phyloP scores from a whole-genome alignment of 2,888 invertebrate species.

The Lacanobia oleracea region DNA sequence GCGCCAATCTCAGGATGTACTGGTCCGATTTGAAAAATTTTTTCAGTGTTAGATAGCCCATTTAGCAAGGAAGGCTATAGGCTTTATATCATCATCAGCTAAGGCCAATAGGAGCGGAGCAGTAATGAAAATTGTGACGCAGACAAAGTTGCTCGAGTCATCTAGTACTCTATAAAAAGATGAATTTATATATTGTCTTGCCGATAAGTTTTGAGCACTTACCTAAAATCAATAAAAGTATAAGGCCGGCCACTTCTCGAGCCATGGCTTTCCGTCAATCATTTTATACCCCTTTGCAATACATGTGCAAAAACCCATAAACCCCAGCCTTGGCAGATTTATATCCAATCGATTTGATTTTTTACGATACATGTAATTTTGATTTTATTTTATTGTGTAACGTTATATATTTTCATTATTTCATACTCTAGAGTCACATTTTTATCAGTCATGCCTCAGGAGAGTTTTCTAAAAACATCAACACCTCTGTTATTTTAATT shows the following conservation, averaged over 20 bases:
- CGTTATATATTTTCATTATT: constrained; percentile 34
- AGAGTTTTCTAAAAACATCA: background rate
- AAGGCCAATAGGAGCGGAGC: too few relatives aligned
- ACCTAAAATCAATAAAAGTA: constrained; percentile 57
- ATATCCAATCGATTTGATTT: constrained; percentile 56
- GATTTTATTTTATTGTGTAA: constrained; percentile 37
- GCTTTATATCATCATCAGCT: too few relatives aligned
- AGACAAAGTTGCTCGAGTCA: too few relatives aligned
- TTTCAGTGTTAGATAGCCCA: too few relatives aligned
- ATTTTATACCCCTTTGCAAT: constrained; percentile 42
- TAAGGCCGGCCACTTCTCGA: constrained; percentile 21
- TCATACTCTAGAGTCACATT: background rate
- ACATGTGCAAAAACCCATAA: constrained; percentile 53
- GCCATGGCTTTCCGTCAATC: constrained; percentile 53
- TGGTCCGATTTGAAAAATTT: too few relatives aligned
- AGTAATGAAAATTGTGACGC: too few relatives aligned
- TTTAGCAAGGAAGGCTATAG: too few relatives aligned
- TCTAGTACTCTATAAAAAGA: too few relatives aligned
- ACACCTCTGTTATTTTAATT: too few relatives aligned
- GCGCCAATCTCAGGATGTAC: too few relatives aligned
- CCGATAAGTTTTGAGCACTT: constrained; percentile 27
- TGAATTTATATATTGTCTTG: too few relatives aligned
- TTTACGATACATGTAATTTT: constrained; percentile 46
- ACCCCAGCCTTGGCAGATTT: constrained; percentile 46
- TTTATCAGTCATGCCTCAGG: background rate